Evolutionary conservation across 2,113 vertebrate genomes (phyloP).

Genomic region (Prionailurus viverrinus): DNA sequence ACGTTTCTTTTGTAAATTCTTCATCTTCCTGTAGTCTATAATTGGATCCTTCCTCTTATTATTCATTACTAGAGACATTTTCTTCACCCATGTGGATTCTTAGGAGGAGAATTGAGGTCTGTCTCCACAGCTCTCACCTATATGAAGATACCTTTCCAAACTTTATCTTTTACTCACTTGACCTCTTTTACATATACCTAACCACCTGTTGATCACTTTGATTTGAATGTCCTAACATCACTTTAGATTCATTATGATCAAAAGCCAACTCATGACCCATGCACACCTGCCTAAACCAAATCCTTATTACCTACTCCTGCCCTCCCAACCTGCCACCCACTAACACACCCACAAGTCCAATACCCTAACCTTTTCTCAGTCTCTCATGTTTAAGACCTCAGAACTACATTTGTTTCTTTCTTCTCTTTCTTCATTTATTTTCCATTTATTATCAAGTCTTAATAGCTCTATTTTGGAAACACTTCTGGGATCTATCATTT

Average conservation of each 20-base stretch:
- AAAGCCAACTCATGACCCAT: not conserved
- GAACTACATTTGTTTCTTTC: not conserved
- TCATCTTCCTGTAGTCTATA: not conserved
- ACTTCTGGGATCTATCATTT: not conserved
- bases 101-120: not conserved
- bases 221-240: not conserved
- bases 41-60: not conserved
- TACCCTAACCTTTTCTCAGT: not conserved
- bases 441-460: not conserved
- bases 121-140: not conserved
- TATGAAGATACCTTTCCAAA: not conserved
- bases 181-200: not conserved
- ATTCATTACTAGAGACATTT: not conserved
- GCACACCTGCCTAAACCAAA: not conserved
- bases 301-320: not conserved
- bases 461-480: not conserved
- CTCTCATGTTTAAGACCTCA: not conserved
- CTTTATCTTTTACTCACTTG: not conserved
- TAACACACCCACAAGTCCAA: not conserved
- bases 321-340: not conserved
- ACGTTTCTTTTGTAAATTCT: slow-evolving; percentile 1
- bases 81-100: not conserved
- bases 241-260: not conserved
- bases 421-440: not conserved
- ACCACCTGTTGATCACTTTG: not conserved